Evolutionary conservation across 2,888 invertebrate genomes (phyloP), one percentile per base, ranked within the genome.

Genomic region (Lycaena phlaeas): DNA sequence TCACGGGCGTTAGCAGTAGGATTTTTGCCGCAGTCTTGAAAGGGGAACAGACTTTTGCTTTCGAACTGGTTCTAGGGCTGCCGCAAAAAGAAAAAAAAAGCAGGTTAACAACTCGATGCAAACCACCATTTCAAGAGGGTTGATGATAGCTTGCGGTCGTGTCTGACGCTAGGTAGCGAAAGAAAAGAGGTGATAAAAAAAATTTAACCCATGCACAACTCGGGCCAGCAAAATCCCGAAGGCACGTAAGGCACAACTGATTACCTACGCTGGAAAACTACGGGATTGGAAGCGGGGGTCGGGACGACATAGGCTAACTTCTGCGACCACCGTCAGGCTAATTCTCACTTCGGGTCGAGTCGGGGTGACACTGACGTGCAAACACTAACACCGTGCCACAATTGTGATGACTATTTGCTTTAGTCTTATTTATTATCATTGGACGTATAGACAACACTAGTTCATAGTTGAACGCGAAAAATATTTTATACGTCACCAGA

Each of bases 1-100:
- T 89, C 87, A 90, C 89, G 77, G 90, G 89, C 87, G 89, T 88
- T 86, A 90, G 86, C 82, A 90, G 87, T 78, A 90, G 87, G 81
- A 89, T 87, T 88, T 89, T 89, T 85, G 89, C 87, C 78, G 89
- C 89, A 85, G 88, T 89, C 89, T 89, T 90, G 88, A 89, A 89
- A 87, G 89, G 88, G 81, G 88, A 88, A 87, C 89, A 89, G 75
- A 84, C 86, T 87, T 88, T 88, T 79, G 87, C 85, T 87, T 88
- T 88, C 87, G 81, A 71, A 69, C 84, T 78, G 74, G 82, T 72
- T 74, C 81, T 85, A 84, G 78, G 81, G 81, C 85, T 86, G 85
- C 77, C 72, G 78, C 76, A 75, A 73, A 72, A 75, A 74, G 70
- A 68, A 77, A 76, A 66, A 48, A 57, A 75, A 81, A 75, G 70